phyloP scores from a whole-genome alignment of 2,113 vertebrate species.

The Clarias gariepinus region DNA sequence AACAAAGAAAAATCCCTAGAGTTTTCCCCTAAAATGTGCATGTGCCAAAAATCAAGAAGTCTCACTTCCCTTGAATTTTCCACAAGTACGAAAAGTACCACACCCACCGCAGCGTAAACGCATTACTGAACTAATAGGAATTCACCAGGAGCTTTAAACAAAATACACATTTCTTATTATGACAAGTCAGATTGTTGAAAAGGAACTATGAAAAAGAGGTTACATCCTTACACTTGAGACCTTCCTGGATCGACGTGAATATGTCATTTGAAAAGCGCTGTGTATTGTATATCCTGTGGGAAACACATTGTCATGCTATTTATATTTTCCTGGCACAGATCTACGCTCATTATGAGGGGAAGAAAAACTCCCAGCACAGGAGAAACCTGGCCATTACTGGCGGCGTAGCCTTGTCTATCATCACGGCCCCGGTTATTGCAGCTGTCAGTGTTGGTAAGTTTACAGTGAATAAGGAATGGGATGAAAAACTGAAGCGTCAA shows the following conservation, averaged over 20 bases:
- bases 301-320: neutral
- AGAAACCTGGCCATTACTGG: constrained; percentile 97
- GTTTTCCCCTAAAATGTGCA: neutral
- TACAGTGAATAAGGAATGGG: neutral
- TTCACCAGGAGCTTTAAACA: neutral
- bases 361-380: constrained; percentile 90
- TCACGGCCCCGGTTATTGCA: constrained; percentile 94
- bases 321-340: constrained; percentile 74
- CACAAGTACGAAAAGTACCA: neutral
- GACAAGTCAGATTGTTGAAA: neutral
- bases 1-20: constrained; percentile 6
- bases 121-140: neutral
- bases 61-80: constrained; percentile 21
- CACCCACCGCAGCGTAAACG: neutral
- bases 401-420: constrained; percentile 92
- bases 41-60: neutral
- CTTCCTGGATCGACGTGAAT: neutral
- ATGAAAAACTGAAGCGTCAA: neutral
- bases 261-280: neutral
- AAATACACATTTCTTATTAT: constrained; percentile 9
- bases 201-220: neutral
- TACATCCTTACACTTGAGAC: neutral
- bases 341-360: constrained; percentile 93
- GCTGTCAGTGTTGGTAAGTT: constrained; percentile 94
- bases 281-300: neutral